A percentile compares a stretch with the other conserved stretches of the same genome.
phyloP scores from a whole-genome alignment of 2,113 vertebrate species.

The Cyprinodon brontotheroides region DNA sequence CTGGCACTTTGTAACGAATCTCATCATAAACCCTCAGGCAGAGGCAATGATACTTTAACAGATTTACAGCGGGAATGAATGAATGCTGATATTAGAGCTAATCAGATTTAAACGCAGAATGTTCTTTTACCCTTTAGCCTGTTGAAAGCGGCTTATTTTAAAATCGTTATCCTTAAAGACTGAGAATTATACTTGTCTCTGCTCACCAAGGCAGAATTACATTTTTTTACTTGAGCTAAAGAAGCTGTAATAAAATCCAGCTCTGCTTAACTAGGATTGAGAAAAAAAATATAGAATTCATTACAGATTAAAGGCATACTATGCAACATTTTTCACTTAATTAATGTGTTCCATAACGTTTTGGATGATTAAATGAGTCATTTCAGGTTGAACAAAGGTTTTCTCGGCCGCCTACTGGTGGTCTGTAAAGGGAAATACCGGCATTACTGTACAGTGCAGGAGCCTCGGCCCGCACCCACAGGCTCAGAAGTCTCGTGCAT shows the following conservation, averaged over 20 bases:
- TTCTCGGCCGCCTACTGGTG: too few species aligned
- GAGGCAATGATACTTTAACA: conserved; percentile 22
- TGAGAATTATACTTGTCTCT: neutral
- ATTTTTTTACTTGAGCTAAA: neutral
- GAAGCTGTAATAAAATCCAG: neutral
- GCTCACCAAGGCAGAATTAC: neutral
- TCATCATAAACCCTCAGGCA: conserved; percentile 13
- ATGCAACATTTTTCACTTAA: too few species aligned
- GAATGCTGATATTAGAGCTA: conserved; percentile 30
- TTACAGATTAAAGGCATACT: too few species aligned
- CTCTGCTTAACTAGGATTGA: neutral
- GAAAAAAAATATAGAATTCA: too few species aligned
- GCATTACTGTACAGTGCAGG: too few species aligned
- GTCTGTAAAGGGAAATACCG: too few species aligned
- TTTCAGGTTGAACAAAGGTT: too few species aligned
- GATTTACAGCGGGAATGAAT: conserved; percentile 26
- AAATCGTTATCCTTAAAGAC: neutral
- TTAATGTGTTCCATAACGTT: too few species aligned
- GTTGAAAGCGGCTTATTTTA: neutral
- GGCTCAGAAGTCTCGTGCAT: too few species aligned
- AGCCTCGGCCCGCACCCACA: too few species aligned
- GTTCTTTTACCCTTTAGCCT: neutral
- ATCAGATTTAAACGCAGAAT: conserved; percentile 38
- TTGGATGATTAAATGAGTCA: too few species aligned
- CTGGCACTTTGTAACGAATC: conserved; percentile 11